Conservation (phyloP, 1,140 invertebrate species). For the Eupeodes corollae region DNA sequence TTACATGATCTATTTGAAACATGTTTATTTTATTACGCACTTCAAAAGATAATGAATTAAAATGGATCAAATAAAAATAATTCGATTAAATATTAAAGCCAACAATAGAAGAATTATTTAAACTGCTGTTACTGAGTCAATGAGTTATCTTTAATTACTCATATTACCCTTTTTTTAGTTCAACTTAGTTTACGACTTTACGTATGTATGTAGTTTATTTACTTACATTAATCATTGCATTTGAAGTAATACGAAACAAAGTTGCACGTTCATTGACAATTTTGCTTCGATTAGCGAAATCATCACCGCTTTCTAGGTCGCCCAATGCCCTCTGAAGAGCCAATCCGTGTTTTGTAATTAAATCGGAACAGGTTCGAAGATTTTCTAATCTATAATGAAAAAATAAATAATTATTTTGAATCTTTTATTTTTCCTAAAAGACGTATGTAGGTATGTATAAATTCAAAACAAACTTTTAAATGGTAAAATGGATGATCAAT, state of each 20-base stretch:
- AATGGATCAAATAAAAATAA: too few relatives aligned
- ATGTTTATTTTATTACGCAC: too few relatives aligned
- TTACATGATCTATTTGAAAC: too few relatives aligned
- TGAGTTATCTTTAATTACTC: background rate
- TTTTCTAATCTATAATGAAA: slow-evolving; percentile 53
- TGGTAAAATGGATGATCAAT: background rate
- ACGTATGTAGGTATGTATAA: background rate
- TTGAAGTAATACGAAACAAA: slow-evolving; percentile 85
- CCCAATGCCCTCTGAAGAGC: slow-evolving; percentile 71
- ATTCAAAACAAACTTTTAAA: background rate
- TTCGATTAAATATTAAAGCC: too few relatives aligned
- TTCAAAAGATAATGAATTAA: too few relatives aligned
- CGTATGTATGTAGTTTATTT: background rate
- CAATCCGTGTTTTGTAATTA: slow-evolving; percentile 77
- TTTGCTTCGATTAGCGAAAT: slow-evolving; percentile 35
- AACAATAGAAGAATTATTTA: too few relatives aligned
- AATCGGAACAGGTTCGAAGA: slow-evolving; percentile 78
- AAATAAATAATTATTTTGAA: background rate
- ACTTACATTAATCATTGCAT: slow-evolving; percentile 92
- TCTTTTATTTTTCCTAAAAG: background rate
- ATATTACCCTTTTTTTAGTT: too few relatives aligned
- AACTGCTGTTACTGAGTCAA: too few relatives aligned
- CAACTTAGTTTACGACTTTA: background rate
- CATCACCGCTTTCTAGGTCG: slow-evolving; percentile 69
- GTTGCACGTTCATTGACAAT: slow-evolving; percentile 66